Base-by-base conservation (phyloP, 2,888 invertebrate genomes). In the Campoplex nolae region DNA sequence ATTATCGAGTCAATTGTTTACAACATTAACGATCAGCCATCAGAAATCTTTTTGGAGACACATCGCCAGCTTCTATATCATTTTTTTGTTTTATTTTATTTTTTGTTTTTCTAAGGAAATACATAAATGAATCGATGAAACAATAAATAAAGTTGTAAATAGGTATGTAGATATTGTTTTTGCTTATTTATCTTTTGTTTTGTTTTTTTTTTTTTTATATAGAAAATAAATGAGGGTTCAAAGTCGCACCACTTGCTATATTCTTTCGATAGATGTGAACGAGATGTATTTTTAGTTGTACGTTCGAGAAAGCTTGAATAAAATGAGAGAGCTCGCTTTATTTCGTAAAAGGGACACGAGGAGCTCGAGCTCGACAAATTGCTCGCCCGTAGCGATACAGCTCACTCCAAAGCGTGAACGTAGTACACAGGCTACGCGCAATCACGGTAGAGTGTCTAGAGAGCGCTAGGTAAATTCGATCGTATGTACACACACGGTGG, bases 381-480 rank as follows among this genome's bases (percentile, higher is more conserved):
- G 65, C 70, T 77, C 67, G 58, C 56, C 68, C 79, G 42, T 45
- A 65, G 67, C 32, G 18, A 16, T 67, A 67, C 35, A 51, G 45
- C 58, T 56, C 35, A n/a, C 23, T 16, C 35, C 11, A 65, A 38
- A 70, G 54, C 16, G 58, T 76, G 58, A 48, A 70, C 16, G 18
- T 75, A 62, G 18, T 75, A 62, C 48, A 62, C 68, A 38, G 54
- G 23, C 42, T 51, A 73, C 38, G 80, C 73, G 73, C 80, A 81
- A 86, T 86, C 73, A 84, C 80, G 80, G 32, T 73, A 79, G 75
- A 79, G 85, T 83, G 73, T 82, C 67, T 16, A 56, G 70, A 76
- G 79, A 38, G 32, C 32, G 58, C 38, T 38, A 42, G n/a, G n/a
- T 58, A 58, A 58, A 48, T 56, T 51, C 38, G 73, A 38, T 32